Base-by-base conservation (phyloP, 2,797 vertebrate genomes). In the Clamator glandarius region DNA sequence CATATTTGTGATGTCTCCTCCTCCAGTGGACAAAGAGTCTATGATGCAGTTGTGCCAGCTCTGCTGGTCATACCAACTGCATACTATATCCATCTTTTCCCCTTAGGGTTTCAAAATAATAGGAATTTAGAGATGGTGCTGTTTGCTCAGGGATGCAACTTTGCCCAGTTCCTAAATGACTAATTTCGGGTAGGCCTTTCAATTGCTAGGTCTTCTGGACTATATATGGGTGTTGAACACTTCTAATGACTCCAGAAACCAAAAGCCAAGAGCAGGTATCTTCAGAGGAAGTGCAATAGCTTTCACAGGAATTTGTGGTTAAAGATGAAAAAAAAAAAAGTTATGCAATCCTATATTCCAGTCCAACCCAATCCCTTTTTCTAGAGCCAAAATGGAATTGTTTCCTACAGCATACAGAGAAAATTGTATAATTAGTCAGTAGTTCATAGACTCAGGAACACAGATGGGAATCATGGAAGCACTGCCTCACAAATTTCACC, bases 391-490 rank as follows among this genome's bases (percentile, higher is more conserved):
- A 89, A 81, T 41, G 8, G 82, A 94, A 97, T 96, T 92, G 69
- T 95, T 93, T 95, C 89, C 94, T 91, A 95, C 87, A 89, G 90
- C 5, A 2, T n/a, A 89, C 80, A 94, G 67, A 89, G 79, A 95
- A 96, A 90, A 92, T 35, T 73, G 55, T 68, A 63, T 93, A 97
- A 93, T 95, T 95, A 96, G 87, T 91, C 91, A 95, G 87, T 96
- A 96, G 52, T 76, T 96, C 89, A 51, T 73, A 89, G 62, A 86
- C 82, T 81, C 51, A 54, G 69, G 69, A 95, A 88, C 76, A 94
- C 93, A 96, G 91, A 95, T 90, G 91, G 84, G 92, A 95, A 95
- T 48, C 39, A 81, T 46, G 82, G 91, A 89, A 86, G 93, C 84
- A 78, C 82, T 80, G 68, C 69, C 73, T 90, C 82, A 96, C 84